A percentile compares a stretch with the other conserved stretches of the same genome.
Conservation (phyloP, 1,140 invertebrate species). For the Lasaia peninsularis region DNA sequence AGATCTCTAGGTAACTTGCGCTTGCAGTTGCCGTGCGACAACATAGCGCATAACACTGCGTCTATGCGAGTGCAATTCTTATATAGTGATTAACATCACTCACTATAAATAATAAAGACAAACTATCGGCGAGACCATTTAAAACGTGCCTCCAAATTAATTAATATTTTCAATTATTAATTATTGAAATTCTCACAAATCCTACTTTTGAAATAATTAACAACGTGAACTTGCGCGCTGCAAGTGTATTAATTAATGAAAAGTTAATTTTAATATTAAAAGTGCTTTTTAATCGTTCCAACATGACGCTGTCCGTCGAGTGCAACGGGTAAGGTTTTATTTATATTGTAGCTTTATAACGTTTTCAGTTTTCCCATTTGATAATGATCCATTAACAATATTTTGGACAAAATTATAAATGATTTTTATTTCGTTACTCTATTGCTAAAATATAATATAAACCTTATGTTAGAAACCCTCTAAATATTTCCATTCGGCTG, state of each 20-base stretch:
- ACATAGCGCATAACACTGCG: constrained; percentile 36
- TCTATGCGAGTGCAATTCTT: constrained; percentile 21
- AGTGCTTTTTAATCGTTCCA: constrained; percentile 1
- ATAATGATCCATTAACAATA: too few relatives aligned
- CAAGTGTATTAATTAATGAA: not conserved
- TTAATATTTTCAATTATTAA: not conserved
- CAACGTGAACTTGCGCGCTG: not conserved
- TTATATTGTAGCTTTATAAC: not conserved
- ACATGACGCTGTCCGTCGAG: constrained; percentile 17
- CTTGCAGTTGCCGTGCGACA: constrained; percentile 38
- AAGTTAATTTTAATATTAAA: not conserved
- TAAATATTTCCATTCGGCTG: too few relatives aligned
- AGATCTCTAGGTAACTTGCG: constrained; percentile 4
- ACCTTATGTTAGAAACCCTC: too few relatives aligned
- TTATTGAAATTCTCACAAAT: not conserved
- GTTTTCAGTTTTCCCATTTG: not conserved
- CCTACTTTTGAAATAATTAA: not conserved
- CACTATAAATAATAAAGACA: not conserved
- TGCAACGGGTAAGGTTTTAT: constrained; percentile 21
- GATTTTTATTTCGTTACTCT: too few relatives aligned
- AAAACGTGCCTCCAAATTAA: not conserved
- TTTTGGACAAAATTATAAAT: too few relatives aligned
- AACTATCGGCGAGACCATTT: not conserved
- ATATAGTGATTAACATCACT: not conserved
- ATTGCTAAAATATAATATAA: too few relatives aligned